These are phyloP conservation scores for Stenolophus ochropezus DNA, from an alignment of 2,888 invertebrate species.

Conservation along the genomic window DNA sequence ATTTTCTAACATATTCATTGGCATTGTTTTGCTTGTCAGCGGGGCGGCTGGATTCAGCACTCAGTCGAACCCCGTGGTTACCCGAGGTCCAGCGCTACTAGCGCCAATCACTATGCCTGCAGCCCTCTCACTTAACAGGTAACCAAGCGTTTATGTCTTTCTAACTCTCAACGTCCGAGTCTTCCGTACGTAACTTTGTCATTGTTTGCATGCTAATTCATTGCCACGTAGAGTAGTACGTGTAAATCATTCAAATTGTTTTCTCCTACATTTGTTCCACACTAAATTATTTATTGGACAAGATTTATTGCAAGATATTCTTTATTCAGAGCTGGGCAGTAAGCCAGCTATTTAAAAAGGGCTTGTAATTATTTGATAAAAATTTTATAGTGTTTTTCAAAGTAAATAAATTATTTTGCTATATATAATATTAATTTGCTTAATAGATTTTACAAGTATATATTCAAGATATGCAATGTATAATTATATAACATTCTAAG, in stretches of 20 bases:
- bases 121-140: slow-evolving; percentile 78
- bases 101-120: slow-evolving; percentile 79
- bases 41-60: slow-evolving; percentile 59
- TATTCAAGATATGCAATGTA: too few species aligned
- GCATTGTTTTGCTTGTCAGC: slow-evolving; percentile 56
- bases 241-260: background rate
- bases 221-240: background rate
- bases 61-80: slow-evolving; percentile 60
- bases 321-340: too few species aligned
- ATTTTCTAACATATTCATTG: slow-evolving; percentile 60
- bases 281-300: too few species aligned
- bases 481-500: too few species aligned
- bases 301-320: too few species aligned
- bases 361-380: too few species aligned
- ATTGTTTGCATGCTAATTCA: slow-evolving; percentile 3
- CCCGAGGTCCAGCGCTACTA: slow-evolving; percentile 72
- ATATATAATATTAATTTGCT: too few species aligned
- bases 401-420: too few species aligned
- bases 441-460: too few species aligned
- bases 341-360: too few species aligned
- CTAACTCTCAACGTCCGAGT: slow-evolving; percentile 9
- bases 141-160: slow-evolving; percentile 65
- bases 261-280: too few species aligned
- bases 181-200: slow-evolving; percentile 4
- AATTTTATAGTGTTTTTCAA: too few species aligned